Evolutionary conservation across 2,113 vertebrate species (phyloP).

Genomic region (Columba livia): DNA sequence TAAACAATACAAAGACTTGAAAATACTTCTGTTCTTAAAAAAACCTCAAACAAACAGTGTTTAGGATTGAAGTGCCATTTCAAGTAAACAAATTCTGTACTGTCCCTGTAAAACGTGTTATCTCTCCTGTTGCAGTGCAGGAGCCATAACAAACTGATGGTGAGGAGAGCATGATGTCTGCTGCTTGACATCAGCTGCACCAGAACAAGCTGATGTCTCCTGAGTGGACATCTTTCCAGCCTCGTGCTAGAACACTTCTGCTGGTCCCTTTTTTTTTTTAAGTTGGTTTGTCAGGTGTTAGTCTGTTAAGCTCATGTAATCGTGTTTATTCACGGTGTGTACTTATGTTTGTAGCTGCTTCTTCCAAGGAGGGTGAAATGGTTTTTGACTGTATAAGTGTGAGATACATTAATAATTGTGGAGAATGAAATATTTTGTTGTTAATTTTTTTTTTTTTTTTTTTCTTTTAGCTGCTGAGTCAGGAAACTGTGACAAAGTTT

Average conservation of each 20-base stretch:
- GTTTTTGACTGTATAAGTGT: neutral
- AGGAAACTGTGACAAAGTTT: constrained; percentile 85
- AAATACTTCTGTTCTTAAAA: neutral
- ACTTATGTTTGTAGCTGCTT: neutral
- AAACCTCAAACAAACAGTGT: neutral
- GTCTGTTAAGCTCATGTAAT: neutral
- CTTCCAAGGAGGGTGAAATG: neutral
- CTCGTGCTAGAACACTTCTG: neutral
- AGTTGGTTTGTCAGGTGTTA: neutral
- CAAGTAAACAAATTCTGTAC: neutral
- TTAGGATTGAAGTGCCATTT: neutral
- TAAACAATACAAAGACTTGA: neutral
- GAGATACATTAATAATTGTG: neutral
- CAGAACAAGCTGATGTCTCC: neutral
- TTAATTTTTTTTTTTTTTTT: neutral
- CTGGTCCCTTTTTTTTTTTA: neutral
- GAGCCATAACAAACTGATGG: neutral
- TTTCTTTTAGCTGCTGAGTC: constrained; percentile 86
- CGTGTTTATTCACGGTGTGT: neutral
- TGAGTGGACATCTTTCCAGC: neutral
- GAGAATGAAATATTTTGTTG: neutral
- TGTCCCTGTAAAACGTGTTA: neutral
- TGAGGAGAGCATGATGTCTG: neutral
- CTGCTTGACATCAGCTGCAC: neutral
- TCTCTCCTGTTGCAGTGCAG: neutral